These are phyloP conservation scores for Muntiacus muntjak DNA, from an alignment of 2,113 vertebrate genomes.

Conservation along the genomic window DNA sequence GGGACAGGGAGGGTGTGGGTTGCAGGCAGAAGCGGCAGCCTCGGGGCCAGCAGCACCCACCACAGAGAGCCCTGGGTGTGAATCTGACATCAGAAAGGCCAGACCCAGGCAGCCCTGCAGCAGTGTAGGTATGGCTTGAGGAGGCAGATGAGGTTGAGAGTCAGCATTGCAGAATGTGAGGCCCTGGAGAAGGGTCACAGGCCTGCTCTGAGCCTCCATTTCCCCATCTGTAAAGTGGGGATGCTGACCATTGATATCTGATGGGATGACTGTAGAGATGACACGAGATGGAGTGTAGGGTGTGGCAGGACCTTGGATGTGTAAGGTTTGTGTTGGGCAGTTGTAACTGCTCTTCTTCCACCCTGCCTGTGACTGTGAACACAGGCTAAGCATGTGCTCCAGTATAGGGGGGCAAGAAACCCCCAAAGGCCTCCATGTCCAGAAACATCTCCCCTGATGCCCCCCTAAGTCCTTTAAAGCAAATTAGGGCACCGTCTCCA, in stretches of 20 bases:
- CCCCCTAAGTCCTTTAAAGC: neutral
- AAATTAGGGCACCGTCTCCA: neutral
- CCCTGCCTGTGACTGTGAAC: no score
- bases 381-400: neutral
- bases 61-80: neutral
- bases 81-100: neutral
- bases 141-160: neutral
- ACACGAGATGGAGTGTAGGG: accelerated
- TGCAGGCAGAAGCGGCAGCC: neutral
- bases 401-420: neutral
- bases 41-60: neutral
- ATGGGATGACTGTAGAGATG: neutral
- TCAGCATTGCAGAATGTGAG: neutral
- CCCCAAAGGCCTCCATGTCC: neutral
- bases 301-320: accelerated
- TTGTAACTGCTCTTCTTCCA: neutral
- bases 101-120: neutral
- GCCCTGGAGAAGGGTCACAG: neutral
- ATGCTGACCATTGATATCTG: neutral
- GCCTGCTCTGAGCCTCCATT: neutral
- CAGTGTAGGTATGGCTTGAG: no score
- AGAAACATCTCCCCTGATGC: neutral
- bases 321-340: accelerated
- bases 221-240: neutral
- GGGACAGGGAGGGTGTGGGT: no score